Evolutionary conservation across 2,888 invertebrate genomes (phyloP), one percentile per base, ranked within the genome.

Genomic region (Eupsilia transversa): DNA sequence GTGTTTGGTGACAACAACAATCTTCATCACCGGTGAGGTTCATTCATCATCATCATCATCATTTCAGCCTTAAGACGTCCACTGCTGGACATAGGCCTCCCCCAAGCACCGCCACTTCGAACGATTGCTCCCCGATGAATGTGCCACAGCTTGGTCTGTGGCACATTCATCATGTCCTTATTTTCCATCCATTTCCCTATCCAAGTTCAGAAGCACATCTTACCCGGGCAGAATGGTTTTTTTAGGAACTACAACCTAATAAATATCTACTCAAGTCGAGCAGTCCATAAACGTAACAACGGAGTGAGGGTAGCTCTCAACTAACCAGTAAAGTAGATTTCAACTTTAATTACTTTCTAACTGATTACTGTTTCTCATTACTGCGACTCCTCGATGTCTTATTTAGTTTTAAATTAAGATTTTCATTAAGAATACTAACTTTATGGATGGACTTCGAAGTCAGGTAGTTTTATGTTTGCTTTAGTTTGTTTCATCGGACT

Each of bases 291-390:
- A 78, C 46, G 46, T 57, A 83, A 82, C 71, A 71, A 43, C 69
- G 49, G 59, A 75, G 52, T 64, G 57, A 60, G 68, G n/a, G 17
- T 69, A 66, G 66, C 61, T 72, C 77, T 63, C 78, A 66, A 74
- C 73, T 72, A 61, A 72, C 57, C 64, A 64, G 74, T 76, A 60
- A 85, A 85, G 71, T 82, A 72, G 82, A 86, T 86, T 77, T 72
- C 65, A 86, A 86, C 81, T 86, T 87, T 81, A 87, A 86, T 86
- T 86, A 86, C 86, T 87, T 86, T 85, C 35, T 65, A 79, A 86
- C 77, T 74, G 80, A 86, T 86, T 86, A 87, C 86, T 81, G 75
- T 77, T 86, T 87, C 86, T 84, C 71, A 86, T 87, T 87, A 84
- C 86, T 73, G 78, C 60, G 23, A 73, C 69, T 77, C 68, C 63